Base-by-base conservation (phyloP, 2,113 vertebrate genomes). In the Centropus bengalensis region DNA sequence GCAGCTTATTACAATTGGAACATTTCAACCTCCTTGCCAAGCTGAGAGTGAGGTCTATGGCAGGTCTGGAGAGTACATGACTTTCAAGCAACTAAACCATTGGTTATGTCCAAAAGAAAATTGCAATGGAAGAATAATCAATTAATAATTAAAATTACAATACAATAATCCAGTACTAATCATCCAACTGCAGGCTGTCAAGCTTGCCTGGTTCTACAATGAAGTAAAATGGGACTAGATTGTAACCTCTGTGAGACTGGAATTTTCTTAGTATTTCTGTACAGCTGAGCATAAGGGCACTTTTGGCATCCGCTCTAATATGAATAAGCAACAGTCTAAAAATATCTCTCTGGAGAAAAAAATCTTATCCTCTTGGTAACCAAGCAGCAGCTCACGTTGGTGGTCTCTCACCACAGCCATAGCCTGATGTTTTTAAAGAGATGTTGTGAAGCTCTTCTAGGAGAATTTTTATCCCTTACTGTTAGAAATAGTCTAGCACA, bases 301-400 rank as follows among this genome's bases (percentile, higher is more conserved):
- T 92, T 95, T 86, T 90, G 86, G 88, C 80, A 93, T 73, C 67
- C 32, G 33, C 67, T 82, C 59, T 13, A 94, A 77, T 30, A 92
- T 89, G 94, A 97, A 92, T 94, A 96, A 89, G 94, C 93, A 94
- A 89, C 82, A 88, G 91, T 93, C 89, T 40, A 97, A 97, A 94
- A 94, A 93, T 90, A 95, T 77, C 89, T 94, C 81, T 86, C 47
- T 24, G 32, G 87, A 89, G 82, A 88, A 89, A 88, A 89, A 80
- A 88, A 94, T 66, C 82, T 52, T 82, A 87, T 80, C 74, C 84
- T 89, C 70, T 80, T 80, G 89, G 94, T 96, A 96, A 88, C 95
- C 91, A 94, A 91, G 88, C 90, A 90, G 92, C 82, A 95, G 94
- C 88, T 92, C 71, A 82, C 4, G 7, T 69, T 92, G 90, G 90